Conservation (phyloP, 2,113 vertebrate species). For the Cyanoliseus patagonus region DNA sequence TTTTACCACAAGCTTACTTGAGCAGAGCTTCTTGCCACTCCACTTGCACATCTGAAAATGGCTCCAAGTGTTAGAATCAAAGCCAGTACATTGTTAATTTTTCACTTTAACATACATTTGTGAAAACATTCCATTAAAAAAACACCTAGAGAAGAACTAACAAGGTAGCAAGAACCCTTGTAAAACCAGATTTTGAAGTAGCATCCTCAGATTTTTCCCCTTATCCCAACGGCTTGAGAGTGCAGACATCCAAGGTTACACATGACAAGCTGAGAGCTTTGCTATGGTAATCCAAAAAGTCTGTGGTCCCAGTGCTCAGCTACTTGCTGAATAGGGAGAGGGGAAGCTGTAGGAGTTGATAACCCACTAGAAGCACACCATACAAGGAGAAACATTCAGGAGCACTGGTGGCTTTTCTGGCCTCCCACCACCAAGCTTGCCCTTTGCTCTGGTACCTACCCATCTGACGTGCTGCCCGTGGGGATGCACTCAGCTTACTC, state of each 20-base stretch:
- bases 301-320: background rate
- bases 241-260: background rate
- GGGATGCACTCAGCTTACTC: background rate
- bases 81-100: background rate
- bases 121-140: background rate
- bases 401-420: background rate
- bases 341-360: background rate
- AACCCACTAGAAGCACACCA: fast-evolving
- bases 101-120: background rate
- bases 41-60: background rate
- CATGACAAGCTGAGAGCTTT: background rate
- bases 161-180: background rate
- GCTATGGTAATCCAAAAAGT: background rate
- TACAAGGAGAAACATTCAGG: fast-evolving
- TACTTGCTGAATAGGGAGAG: background rate
- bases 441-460: background rate
- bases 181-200: background rate
- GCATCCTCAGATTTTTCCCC: background rate
- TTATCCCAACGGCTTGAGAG: background rate
- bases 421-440: background rate
- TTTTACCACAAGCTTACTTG: background rate
- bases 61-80: background rate
- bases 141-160: background rate
- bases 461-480: fast-evolving
- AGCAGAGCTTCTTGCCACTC: background rate